A percentile compares a stretch with the other conserved stretches of the same genome.
Evolutionary conservation across 1,140 invertebrate species (phyloP).

Genomic region (Diachasma alloeum): DNA sequence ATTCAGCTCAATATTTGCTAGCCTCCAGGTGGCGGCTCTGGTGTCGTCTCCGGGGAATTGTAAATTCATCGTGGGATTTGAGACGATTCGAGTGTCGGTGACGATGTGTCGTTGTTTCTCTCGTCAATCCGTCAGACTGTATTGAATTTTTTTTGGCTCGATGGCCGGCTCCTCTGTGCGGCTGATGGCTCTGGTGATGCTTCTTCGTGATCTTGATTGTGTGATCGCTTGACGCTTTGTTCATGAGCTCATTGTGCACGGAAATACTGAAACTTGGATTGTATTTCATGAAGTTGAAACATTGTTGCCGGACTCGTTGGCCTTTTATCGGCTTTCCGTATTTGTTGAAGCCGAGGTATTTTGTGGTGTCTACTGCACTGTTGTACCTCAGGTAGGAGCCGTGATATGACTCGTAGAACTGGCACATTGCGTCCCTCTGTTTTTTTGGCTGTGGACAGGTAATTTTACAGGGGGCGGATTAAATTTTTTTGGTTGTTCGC

Average conservation of each 20-base stretch:
- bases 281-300: constrained; percentile 67
- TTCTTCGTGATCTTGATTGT: neutral
- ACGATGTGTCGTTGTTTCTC: constrained; percentile 48
- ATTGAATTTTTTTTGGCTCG: constrained; percentile 31
- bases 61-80: constrained; percentile 42
- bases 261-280: constrained; percentile 63
- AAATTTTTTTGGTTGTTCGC: neutral
- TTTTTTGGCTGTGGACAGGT: constrained; percentile 57
- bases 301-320: constrained; percentile 56
- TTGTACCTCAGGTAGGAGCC: constrained; percentile 65
- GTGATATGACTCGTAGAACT: constrained; percentile 66
- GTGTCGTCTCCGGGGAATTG: constrained; percentile 49
- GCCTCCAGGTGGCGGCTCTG: constrained; percentile 51
- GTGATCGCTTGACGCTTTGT: constrained; percentile 36
- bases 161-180: constrained; percentile 20
- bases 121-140: constrained; percentile 36
- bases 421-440: constrained; percentile 61
- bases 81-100: constrained; percentile 59
- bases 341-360: constrained; percentile 66
- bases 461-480: neutral
- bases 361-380: constrained; percentile 58
- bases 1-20: constrained; percentile 55
- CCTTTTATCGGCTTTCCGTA: constrained; percentile 62
- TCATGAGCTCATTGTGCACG: constrained; percentile 64
- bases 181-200: constrained; percentile 20